phyloP scores from a whole-genome alignment of 2,888 invertebrate species.

The Melieria crassipennis region DNA sequence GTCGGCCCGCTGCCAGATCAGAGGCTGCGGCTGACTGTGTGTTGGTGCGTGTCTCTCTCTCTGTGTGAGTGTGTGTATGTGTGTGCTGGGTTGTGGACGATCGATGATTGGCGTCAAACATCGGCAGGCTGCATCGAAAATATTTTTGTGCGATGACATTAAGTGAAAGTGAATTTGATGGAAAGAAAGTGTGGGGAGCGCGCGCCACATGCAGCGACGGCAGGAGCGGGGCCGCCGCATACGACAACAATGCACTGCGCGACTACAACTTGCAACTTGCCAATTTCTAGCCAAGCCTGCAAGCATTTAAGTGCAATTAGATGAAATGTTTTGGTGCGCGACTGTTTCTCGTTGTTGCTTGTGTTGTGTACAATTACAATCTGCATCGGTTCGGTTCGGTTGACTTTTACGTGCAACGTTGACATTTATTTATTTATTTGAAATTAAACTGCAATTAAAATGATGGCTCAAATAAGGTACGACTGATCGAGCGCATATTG shows the following conservation, averaged over 20 bases:
- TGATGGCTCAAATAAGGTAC: constrained; percentile 2
- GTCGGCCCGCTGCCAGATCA: too few relatives aligned
- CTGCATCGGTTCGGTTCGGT: too few relatives aligned
- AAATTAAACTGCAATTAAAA: constrained; percentile 31
- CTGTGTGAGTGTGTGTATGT: too few relatives aligned
- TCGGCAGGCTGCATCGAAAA: constrained; percentile 2
- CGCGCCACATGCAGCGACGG: neutral
- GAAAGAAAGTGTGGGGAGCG: constrained; percentile 23
- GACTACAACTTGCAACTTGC: neutral
- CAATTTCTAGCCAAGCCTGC: neutral
- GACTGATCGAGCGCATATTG: too few relatives aligned
- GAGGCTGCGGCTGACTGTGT: too few relatives aligned
- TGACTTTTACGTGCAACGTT: neutral
- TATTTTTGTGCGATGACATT: neutral
- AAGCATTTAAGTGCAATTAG: neutral
- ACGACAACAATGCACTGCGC: neutral
- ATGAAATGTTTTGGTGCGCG: neutral
- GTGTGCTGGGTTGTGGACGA: neutral
- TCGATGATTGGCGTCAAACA: constrained; percentile 24
- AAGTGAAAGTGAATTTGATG: constrained; percentile 33
- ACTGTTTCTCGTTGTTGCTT: neutral
- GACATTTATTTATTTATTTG: constrained; percentile 31
- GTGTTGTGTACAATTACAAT: neutral
- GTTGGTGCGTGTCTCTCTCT: too few relatives aligned
- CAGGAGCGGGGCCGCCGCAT: too few relatives aligned